Base-by-base conservation (phyloP, 2,113 vertebrate genomes). In the Ploceus nigricollis region DNA sequence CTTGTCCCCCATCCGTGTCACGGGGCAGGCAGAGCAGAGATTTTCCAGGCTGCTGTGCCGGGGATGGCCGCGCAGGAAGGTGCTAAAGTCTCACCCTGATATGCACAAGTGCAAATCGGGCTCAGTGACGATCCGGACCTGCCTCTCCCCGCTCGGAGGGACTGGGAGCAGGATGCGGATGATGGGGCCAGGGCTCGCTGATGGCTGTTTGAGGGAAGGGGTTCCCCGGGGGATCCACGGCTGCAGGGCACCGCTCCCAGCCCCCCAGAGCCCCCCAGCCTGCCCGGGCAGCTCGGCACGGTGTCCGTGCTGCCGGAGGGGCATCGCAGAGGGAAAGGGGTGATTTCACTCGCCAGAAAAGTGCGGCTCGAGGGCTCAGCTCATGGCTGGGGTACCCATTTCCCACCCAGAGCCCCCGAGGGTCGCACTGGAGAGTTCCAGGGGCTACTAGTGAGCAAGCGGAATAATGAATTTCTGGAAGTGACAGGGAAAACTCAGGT, bases 361-460 rank as follows among this genome's bases (percentile, higher is more conserved):
- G 4, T 2, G 35, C 3, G 0, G 6, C 0, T 5, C 11, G 4
- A 15, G 42, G 21, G 37, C 25, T 83, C 63, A 22, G 48, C 40
- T n/a, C 7, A 2, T 9, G 39, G 33, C 37, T 16, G 35, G n/a
- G 28, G 21, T 7, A 8, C 25, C 21, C 57, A 13, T 40, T 31
- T 7, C 50, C 27, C 50, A 64, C 17, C 17, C 75, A 11, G 19
- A 13, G 48, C 33, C 40, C 27, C 27, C 12, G 4, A 35, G 13
- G 24, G 56, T 4, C 13, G 30, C 37, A 1, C 50, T 24, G 19
- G 13, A 19, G 23, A 50, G 15, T 4, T 50, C 64, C 37, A 40
- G 45, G 45, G 30, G 19, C 44, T 21, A 4, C 15, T 37, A 39
- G 44, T 12, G 45, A 45, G 23, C 23, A 8, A 50, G 12, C 18